Evolutionary conservation across 1,140 invertebrate species (phyloP), one percentile per base, ranked within the genome.

Genomic region (Bombus impatiens): DNA sequence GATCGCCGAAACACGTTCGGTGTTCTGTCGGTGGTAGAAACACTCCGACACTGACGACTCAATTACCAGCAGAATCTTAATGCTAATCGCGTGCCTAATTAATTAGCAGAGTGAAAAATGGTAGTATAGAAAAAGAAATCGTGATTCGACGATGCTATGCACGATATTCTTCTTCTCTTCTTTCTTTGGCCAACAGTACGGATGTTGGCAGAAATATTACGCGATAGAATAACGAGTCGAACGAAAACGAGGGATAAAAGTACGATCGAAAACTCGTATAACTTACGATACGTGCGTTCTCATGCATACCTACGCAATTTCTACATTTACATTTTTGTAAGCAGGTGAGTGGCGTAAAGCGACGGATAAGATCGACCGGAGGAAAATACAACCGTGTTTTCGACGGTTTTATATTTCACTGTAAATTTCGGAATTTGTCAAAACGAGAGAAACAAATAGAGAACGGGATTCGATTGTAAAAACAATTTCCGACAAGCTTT

Each of bases 51-150:
- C 92, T 93, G 92, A 94, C 86, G 81, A 93, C 94, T 94, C 93
- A 94, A 95, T 95, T 95, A 93, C 91, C 91, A 85, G 68, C 67
- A 83, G 91, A 89, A 91, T 92, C 88, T 90, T 86, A 89, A 92
- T 89, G 89, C 84, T 87, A 89, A 92, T 93, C 94, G 91, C 88
- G 91, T 92, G 94, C 92, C 93, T 94, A 94, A 94, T 94, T 95
- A 95, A 95, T 95, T 93, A 85, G 91, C 88, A 86, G 88, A 62
- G 80, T 86, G 90, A 90, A 91, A 91, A 93, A 93, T 93, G 91
- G 94, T 94, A 94, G 70, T 6, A 9, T 42, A n/a, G 32, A 18
- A n/a, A 72, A 42, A n/a, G 28, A 13, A 91, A 91, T 32, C 65
- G 40, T 47, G 22, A 70, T 32, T 85, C n/a, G 13, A 53, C 18